Evolutionary conservation across 2,113 vertebrate species (phyloP), one percentile per base, ranked within the genome.

Genomic region (Psilopogon haemacephalus): DNA sequence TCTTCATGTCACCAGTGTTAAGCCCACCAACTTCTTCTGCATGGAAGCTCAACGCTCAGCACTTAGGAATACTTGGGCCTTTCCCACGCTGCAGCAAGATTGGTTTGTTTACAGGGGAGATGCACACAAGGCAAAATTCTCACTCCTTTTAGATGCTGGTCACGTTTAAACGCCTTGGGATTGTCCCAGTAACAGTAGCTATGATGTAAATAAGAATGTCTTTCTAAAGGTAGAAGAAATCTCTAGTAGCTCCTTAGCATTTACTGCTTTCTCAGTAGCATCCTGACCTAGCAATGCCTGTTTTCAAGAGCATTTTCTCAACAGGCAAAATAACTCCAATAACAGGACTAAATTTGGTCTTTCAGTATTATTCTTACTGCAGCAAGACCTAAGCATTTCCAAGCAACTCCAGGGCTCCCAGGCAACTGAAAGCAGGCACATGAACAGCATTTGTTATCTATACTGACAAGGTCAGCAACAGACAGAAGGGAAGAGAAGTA

Each of bases 381-480:
- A 90, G 24, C 38, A 81, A 12, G 6, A 91, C 35, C 35, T 69
- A 84, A 50, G 75, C 55, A 70, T 63, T 75, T 74, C 59, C 77
- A 58, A 20, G n/a, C 0, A 1, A 48, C 32, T 83, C 37, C 68
- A 77, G 37, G 38, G 28, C 69, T 95, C 60, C 65, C 50, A 71
- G 65, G 30, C 14, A 9, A 73, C 42, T 70, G 60, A 35, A 59
- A 59, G 50, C 76, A 59, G 93, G 38, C 78, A 85, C 82, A 80
- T 30, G 63, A 50, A 55, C 68, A 83, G 46, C 68, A 95, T 76
- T 93, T 94, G 67, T 76, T 91, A 89, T 55, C 78, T 83, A 5
- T 0, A 83, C 68, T 59, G 85, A 80, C 84, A 94, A 75, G 84
- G 87, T 91, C 89, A 95, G 82, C 82, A 91, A 79, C 14, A 2